Conservation (phyloP, 2,888 invertebrate species). For the Ophion costatus region DNA sequence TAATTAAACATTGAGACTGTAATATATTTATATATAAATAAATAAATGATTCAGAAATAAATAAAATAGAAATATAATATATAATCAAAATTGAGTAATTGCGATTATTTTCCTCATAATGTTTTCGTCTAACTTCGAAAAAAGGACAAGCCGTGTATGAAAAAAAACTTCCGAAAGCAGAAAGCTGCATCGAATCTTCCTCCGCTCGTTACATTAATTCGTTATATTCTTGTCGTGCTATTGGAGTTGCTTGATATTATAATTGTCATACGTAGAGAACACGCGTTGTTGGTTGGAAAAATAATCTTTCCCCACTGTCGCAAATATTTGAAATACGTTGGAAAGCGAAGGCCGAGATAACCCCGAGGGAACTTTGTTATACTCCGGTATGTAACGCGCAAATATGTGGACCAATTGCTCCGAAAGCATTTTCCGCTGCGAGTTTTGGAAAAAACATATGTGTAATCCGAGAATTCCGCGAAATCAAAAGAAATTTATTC, state of each 20-base stretch:
- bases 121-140: neutral
- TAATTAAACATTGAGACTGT: too few relatives aligned
- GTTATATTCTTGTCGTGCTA: conserved; percentile 6
- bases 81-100: neutral
- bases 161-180: neutral
- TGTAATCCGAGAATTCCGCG: neutral
- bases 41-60: too few relatives aligned
- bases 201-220: neutral
- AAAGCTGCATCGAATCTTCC: neutral
- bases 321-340: conserved; percentile 4
- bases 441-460: neutral
- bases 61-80: too few relatives aligned
- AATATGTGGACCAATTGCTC: conserved; percentile 14
- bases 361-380: conserved; percentile 49
- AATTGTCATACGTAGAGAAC: conserved; percentile 19
- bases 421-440: conserved; percentile 21
- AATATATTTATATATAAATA: too few relatives aligned
- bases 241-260: conserved; percentile 19
- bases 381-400: neutral
- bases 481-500: neutral
- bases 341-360: conserved; percentile 52
- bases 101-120: neutral
- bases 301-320: conserved; percentile 36
- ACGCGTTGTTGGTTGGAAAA: conserved; percentile 11
- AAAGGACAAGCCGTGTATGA: neutral